A percentile compares a stretch with the other conserved stretches of the same genome.
These are phyloP conservation scores for Xenops minutus DNA, from an alignment of 2,797 vertebrate genomes.

Conservation along the genomic window DNA sequence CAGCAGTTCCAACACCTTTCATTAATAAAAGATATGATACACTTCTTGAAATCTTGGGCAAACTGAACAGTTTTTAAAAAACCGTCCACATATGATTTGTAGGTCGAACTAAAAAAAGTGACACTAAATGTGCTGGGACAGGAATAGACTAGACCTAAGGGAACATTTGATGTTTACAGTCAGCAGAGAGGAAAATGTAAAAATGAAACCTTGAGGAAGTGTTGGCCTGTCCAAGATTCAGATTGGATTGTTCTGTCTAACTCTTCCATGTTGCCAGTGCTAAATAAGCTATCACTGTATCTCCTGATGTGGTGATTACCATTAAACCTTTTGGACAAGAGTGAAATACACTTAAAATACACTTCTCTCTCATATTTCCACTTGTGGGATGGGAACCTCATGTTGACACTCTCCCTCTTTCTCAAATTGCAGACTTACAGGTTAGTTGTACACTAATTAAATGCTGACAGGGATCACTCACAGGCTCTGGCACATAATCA, in stretches of 20 bases:
- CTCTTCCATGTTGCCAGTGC: background rate
- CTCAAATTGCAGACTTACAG: background rate
- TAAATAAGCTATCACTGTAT: background rate
- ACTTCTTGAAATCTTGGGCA: background rate
- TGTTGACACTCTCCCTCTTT: background rate
- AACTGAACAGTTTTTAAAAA: background rate
- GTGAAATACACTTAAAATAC: background rate
- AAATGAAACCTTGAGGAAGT: background rate
- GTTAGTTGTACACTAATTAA: background rate
- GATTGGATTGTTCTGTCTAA: background rate
- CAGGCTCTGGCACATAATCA: background rate
- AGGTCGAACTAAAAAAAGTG: background rate
- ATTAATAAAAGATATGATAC: background rate
- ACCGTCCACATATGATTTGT: background rate
- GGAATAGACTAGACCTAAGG: background rate
- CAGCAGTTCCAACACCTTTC: background rate
- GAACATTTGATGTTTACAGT: background rate
- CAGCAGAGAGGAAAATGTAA: background rate
- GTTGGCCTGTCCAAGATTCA: background rate
- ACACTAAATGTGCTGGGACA: background rate
- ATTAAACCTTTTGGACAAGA: background rate
- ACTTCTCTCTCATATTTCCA: background rate
- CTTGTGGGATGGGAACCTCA: background rate
- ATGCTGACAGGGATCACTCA: background rate
- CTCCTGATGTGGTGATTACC: accelerated